A percentile compares a stretch with the other conserved stretches of the same genome.
Evolutionary conservation across 2,113 vertebrate species (phyloP).

Genomic region (Phoxinus phoxinus): DNA sequence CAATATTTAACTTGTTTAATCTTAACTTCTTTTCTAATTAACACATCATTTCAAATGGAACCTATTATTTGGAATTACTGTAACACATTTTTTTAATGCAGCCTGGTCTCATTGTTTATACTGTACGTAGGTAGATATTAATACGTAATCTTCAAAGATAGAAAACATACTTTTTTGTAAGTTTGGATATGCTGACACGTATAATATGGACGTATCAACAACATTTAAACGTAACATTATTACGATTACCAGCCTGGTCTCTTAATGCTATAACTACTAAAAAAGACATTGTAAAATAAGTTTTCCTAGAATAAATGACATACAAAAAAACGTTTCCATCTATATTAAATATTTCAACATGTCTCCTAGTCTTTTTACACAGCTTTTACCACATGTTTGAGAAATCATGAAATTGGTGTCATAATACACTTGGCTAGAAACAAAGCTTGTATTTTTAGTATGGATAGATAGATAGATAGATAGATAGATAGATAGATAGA

Average conservation of each 20-base stretch:
- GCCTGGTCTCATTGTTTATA: too few species aligned
- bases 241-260: too few species aligned
- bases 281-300: neutral
- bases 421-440: conserved; percentile 39
- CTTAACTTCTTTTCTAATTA: neutral
- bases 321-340: neutral
- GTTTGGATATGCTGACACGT: too few species aligned
- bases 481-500: too few species aligned
- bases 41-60: neutral
- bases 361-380: conserved; percentile 3
- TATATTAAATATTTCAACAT: too few species aligned
- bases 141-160: too few species aligned
- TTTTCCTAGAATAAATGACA: neutral
- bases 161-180: too few species aligned
- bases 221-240: too few species aligned
- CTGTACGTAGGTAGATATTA: too few species aligned
- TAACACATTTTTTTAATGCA: too few species aligned
- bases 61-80: neutral
- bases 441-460: neutral
- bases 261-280: neutral
- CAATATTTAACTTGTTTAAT: neutral
- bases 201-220: too few species aligned
- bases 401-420: conserved; percentile 47
- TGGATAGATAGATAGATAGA: neutral
- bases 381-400: conserved; percentile 16